Percentiles rank a stretch among this genome's conserved stretches.
Conservation (phyloP, 1,140 invertebrate species). For the Drosophila baimaii region DNA sequence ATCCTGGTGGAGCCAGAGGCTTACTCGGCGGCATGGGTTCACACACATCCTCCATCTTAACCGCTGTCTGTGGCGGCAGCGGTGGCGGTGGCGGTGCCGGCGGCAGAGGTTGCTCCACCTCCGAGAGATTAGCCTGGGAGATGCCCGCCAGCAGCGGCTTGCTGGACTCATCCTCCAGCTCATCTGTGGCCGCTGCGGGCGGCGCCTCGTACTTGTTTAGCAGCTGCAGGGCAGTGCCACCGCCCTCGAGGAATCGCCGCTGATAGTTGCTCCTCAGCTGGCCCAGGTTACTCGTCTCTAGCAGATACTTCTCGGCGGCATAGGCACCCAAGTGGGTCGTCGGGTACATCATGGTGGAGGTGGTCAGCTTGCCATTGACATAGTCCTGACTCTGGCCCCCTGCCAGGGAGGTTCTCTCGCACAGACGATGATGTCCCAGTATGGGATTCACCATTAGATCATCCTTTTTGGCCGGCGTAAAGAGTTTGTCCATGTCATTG, state of each 20-base stretch:
- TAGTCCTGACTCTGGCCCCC: slow-evolving; percentile 18
- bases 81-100: background rate
- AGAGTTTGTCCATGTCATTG: slow-evolving; percentile 81
- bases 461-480: slow-evolving; percentile 81
- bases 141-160: slow-evolving; percentile 67
- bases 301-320: slow-evolving; percentile 72
- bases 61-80: background rate
- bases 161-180: slow-evolving; percentile 68
- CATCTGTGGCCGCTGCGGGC: slow-evolving; percentile 14
- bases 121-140: slow-evolving; percentile 33
- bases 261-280: slow-evolving; percentile 66
- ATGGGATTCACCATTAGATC: slow-evolving; percentile 85
- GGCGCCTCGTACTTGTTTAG: slow-evolving; percentile 46
- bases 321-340: slow-evolving; percentile 73
- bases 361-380: slow-evolving; percentile 52
- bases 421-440: slow-evolving; percentile 86
- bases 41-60: slow-evolving; percentile 69
- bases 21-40: slow-evolving; percentile 50
- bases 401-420: slow-evolving; percentile 81
- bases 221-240: slow-evolving; percentile 74
- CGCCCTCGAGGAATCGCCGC: slow-evolving; percentile 72
- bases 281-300: slow-evolving; percentile 72
- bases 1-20: slow-evolving; percentile 14
- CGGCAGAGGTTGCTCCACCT: slow-evolving; percentile 11
- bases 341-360: slow-evolving; percentile 74